These are phyloP conservation scores for Ammodramus savannarum DNA, from an alignment of 2,113 vertebrate genomes.

Conservation along the genomic window DNA sequence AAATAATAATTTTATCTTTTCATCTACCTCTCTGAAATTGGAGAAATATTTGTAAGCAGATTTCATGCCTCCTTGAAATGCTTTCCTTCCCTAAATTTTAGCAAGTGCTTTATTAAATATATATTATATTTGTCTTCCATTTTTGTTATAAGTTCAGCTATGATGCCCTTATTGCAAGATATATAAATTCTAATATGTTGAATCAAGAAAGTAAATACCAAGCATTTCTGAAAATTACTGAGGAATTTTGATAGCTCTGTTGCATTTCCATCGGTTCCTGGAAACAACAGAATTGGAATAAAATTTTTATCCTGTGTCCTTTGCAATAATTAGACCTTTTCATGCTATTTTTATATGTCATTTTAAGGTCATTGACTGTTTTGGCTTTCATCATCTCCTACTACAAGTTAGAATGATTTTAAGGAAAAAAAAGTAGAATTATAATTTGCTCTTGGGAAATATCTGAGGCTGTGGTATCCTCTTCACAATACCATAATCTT, in stretches of 20 bases:
- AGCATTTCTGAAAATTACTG: background rate
- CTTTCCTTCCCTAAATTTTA: background rate
- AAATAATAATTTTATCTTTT: background rate
- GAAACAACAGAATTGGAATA: background rate
- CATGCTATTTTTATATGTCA: background rate
- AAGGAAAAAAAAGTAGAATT: background rate
- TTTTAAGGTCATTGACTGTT: slow-evolving; percentile 3
- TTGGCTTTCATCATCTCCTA: background rate
- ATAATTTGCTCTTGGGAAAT: background rate
- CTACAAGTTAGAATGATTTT: background rate
- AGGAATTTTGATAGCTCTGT: background rate
- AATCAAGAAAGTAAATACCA: background rate
- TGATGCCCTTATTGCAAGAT: background rate
- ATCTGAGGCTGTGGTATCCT: background rate
- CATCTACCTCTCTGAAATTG: background rate
- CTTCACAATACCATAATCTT: background rate
- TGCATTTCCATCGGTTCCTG: background rate
- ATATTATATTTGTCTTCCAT: background rate
- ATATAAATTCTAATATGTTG: background rate
- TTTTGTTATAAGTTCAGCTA: background rate
- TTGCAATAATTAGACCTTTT: background rate
- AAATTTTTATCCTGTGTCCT: slow-evolving; percentile 8
- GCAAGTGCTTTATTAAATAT: background rate
- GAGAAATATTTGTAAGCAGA: background rate
- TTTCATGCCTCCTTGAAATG: background rate